phyloP scores from a whole-genome alignment of 2,888 invertebrate species.

The Yponomeuta cagnagella region DNA sequence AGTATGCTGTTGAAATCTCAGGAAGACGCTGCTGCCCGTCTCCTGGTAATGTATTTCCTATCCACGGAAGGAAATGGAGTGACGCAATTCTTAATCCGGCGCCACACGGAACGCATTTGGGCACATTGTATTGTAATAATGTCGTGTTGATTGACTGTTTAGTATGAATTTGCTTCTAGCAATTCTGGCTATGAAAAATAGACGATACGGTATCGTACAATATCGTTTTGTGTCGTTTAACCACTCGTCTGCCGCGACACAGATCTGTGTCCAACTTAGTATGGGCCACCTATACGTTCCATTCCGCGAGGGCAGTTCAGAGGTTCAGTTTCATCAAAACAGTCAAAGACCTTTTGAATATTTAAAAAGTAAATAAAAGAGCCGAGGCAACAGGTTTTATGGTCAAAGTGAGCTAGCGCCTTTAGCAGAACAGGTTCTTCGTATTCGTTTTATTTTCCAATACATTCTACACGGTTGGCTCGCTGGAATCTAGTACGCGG shows the following conservation, averaged over 20 bases:
- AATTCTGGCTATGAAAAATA: no score
- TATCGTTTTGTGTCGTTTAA: not conserved
- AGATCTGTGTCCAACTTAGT: no score
- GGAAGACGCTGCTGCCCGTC: no score
- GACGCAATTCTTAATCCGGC: no score
- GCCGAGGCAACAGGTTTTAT: not conserved
- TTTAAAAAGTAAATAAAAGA: slow-evolving; percentile 8
- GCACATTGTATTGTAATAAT: not conserved
- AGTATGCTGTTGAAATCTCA: no score
- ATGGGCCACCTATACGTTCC: no score
- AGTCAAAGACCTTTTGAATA: slow-evolving; percentile 9
- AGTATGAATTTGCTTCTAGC: not conserved
- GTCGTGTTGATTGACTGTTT: not conserved
- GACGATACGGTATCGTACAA: not conserved
- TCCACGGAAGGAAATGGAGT: no score
- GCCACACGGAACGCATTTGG: no score
- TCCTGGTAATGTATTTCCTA: no score
- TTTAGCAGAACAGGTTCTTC: slow-evolving; percentile 44
- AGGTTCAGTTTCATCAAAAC: not conserved
- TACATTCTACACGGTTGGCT: slow-evolving; percentile 47
- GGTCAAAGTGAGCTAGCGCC: slow-evolving; percentile 7
- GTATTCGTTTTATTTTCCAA: slow-evolving; percentile 35
- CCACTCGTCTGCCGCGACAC: no score
- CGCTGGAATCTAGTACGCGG: slow-evolving; percentile 41
- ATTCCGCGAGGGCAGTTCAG: no score